phyloP scores from a whole-genome alignment of 2,888 invertebrate species.

The Epirrita christyi region DNA sequence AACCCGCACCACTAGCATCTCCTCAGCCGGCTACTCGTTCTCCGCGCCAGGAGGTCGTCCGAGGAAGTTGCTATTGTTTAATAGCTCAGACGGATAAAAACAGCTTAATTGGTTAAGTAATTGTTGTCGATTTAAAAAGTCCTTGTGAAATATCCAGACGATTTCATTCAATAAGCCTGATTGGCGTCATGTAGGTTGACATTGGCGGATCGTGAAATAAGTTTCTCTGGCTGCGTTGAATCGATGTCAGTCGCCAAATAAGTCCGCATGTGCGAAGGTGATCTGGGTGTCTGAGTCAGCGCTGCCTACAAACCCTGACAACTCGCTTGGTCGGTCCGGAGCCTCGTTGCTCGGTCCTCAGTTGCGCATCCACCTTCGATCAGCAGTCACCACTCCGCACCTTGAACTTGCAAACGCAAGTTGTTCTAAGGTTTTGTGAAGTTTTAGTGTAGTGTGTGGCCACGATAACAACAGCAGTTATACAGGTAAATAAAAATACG shows the following conservation, averaged over 20 bases:
- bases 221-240: slow-evolving; percentile 66
- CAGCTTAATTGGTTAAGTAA: slow-evolving; percentile 18
- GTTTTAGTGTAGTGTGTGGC: slow-evolving; percentile 48
- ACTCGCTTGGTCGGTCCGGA: slow-evolving; percentile 34
- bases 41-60: too few relatives aligned
- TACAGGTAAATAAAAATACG: slow-evolving; percentile 41
- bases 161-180: slow-evolving; percentile 35
- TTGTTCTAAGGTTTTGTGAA: slow-evolving; percentile 50
- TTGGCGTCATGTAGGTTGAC: slow-evolving; percentile 51
- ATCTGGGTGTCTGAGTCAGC: slow-evolving; percentile 72
- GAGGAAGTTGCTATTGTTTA: background rate
- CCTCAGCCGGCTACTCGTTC: too few relatives aligned
- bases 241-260: slow-evolving; percentile 76
- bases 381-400: slow-evolving; percentile 54
- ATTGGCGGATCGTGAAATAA: slow-evolving; percentile 60
- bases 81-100: background rate
- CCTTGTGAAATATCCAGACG: slow-evolving; percentile 18
- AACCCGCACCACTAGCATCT: too few relatives aligned
- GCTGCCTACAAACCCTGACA: slow-evolving; percentile 57
- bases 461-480: slow-evolving; percentile 34
- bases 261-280: slow-evolving; percentile 79
- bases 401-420: slow-evolving; percentile 56
- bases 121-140: slow-evolving; percentile 13
- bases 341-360: slow-evolving; percentile 46
- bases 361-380: slow-evolving; percentile 63